Conservation (phyloP, 1,140 invertebrate genomes). For the Drosophila truncata region DNA sequence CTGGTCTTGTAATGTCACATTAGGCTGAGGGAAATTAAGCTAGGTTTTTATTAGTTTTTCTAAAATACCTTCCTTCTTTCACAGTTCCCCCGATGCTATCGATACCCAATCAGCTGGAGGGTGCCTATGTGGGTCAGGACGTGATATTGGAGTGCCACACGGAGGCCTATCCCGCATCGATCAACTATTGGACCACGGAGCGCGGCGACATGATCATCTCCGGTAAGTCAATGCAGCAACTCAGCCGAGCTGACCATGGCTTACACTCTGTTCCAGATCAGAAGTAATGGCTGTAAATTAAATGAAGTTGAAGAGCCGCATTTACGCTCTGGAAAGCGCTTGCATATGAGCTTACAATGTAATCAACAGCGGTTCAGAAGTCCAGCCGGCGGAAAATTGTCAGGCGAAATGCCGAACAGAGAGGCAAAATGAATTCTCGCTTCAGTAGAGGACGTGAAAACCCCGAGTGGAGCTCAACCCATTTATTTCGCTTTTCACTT, state of each 20-base stretch:
- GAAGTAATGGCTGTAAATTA: constrained; percentile 9
- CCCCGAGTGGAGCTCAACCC: constrained; percentile 42
- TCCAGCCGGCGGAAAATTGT: constrained; percentile 43
- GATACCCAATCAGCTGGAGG: constrained; percentile 94
- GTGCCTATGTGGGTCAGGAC: constrained; percentile 92
- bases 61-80: background rate
- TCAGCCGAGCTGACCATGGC: background rate
- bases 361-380: constrained; percentile 53
- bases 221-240: constrained; percentile 88
- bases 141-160: constrained; percentile 94
- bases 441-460: constrained; percentile 46
- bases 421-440: constrained; percentile 50
- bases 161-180: constrained; percentile 94
- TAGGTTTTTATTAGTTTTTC: too few relatives aligned
- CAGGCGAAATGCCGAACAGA: constrained; percentile 47
- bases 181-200: constrained; percentile 95
- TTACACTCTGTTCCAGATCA: background rate
- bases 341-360: constrained; percentile 73
- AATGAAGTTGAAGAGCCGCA: constrained; percentile 26
- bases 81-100: constrained; percentile 95
- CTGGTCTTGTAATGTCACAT: background rate
- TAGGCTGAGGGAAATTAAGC: background rate
- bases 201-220: constrained; percentile 95
- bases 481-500: constrained; percentile 29
- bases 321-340: constrained; percentile 66